Conservation (phyloP, 2,113 vertebrate genomes). For the Leiothrix lutea region DNA sequence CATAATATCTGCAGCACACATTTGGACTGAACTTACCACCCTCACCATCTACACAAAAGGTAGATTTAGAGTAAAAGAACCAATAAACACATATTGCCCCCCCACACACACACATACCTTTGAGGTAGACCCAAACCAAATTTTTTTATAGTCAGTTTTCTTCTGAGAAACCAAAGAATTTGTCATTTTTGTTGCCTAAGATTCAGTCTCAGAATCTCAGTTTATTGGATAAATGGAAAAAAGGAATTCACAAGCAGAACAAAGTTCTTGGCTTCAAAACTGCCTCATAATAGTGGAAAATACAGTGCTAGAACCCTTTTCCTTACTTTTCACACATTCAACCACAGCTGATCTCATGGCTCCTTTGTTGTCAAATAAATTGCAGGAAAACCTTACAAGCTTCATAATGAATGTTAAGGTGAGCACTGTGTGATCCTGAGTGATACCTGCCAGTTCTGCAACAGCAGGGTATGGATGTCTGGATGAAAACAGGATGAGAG, state of each 20-base stretch:
- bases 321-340: not conserved
- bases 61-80: not conserved
- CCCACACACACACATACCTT: fast-evolving
- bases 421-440: not conserved
- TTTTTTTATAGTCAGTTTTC: not conserved
- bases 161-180: not conserved
- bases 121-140: not conserved
- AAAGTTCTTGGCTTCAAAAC: not conserved
- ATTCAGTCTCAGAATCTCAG: not conserved
- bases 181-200: not conserved
- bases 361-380: not conserved
- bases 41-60: not conserved
- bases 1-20: not conserved
- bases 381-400: not conserved
- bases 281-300: not conserved
- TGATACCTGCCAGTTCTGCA: not conserved
- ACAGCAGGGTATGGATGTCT: not conserved
- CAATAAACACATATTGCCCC: not conserved
- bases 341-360: not conserved
- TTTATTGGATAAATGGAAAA: not conserved
- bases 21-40: not conserved
- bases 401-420: not conserved
- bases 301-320: not conserved
- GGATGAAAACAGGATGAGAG: not conserved
- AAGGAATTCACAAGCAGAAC: not conserved